Conservation (phyloP, 2,888 invertebrate genomes). For the Sicus ferrugineus region DNA sequence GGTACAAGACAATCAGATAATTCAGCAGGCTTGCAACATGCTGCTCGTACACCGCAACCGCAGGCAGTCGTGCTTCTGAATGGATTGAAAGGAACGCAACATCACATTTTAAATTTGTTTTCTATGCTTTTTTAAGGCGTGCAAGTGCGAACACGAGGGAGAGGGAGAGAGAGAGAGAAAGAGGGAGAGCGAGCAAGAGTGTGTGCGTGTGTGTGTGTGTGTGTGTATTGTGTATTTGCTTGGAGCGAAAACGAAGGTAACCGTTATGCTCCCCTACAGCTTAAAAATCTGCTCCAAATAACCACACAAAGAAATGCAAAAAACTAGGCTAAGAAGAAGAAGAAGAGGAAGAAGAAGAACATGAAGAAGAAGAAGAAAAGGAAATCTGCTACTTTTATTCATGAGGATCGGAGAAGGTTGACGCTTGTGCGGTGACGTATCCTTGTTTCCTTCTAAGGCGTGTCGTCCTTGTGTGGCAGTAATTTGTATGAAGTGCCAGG, state of each 20-base stretch:
- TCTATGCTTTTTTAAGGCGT: neutral
- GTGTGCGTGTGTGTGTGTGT: neutral
- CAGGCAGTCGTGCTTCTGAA: neutral
- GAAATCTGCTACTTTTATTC: neutral
- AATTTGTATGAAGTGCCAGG: neutral
- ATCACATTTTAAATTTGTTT: neutral
- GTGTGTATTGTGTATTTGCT: neutral
- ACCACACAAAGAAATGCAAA: neutral
- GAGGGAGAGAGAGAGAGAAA: no score
- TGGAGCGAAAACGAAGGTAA: neutral
- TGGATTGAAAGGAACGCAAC: neutral
- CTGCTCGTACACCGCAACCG: neutral
- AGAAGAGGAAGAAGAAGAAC: neutral
- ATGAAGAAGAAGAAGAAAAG: neutral
- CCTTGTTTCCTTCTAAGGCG: neutral
- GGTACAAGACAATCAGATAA: neutral
- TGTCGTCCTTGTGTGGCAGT: neutral
- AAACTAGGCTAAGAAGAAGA: slow-evolving; percentile 13
- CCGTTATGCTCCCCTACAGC: neutral
- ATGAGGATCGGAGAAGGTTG: neutral
- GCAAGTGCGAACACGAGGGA: no score
- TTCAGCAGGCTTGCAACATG: neutral
- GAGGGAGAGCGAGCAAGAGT: no score
- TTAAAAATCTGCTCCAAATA: neutral
- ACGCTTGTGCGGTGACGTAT: neutral